Base-by-base conservation (phyloP, 2,797 vertebrate species). In the Odontamblyopus lacepedii region DNA sequence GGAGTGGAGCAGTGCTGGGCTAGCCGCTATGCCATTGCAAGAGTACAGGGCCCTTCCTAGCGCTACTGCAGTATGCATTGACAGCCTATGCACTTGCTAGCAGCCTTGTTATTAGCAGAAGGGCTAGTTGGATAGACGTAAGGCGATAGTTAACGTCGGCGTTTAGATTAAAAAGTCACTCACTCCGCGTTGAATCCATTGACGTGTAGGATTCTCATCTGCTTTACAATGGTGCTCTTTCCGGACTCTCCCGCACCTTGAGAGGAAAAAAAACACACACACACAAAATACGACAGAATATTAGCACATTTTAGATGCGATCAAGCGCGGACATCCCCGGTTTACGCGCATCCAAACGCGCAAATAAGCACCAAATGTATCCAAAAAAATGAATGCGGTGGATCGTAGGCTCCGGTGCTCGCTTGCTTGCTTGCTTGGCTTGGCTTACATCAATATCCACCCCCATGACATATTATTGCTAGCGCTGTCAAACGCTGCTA, bases 141-240 rank as follows among this genome's bases (percentile, higher is more conserved):
- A 7, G 8, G 11, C 8, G 1, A 13, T 15, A 26, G 11, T 19
- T 16, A 27, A 27, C 9, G n/a, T 26, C 16, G 23, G 56, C 8
- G 3, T 19, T 26, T 59, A 12, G 27, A 13, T 29, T 7, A 62
- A 32, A 62, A 71, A n/a, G 69, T 78, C 26, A 93, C 97, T 98
- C 96, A 98, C 97, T 98, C 98, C 79, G 97, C 96, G 92, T 99
- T 99, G 93, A 99, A 99, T 89, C 98, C 98, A 87, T 99, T 98
- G 93, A 99, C 97, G 84, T 99, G 97, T 89, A 99, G 95, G 77
- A 99, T 99, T 93, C 93, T 95, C 98, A 99, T 99, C 89, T 99
- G 98, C 93, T 99, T 99, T 92, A 99, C 98, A 88, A 99, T 99
- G 82, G 98, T 99, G 96, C 98, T 99, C 94, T 99, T 99, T 90